Evolutionary conservation across 2,113 vertebrate species (phyloP).

Genomic region (Balaeniceps rex): DNA sequence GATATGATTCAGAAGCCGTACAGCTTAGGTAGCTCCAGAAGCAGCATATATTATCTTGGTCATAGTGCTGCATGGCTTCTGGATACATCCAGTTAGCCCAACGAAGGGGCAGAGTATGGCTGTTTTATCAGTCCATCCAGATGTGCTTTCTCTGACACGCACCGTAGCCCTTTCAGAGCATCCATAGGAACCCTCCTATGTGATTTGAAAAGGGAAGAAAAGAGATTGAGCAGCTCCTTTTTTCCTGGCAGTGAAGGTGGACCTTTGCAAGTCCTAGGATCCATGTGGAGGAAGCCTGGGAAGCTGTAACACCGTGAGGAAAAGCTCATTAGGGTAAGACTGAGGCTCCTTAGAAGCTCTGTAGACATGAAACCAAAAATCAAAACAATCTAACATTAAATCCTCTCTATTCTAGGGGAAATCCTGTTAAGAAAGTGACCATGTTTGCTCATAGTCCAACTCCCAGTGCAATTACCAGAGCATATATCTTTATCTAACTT

Average conservation of each 20-base stretch:
- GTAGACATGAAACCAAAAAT: not conserved
- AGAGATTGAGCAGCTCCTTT: not conserved
- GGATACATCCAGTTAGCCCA: not conserved
- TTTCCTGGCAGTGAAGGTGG: not conserved
- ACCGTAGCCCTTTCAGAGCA: not conserved
- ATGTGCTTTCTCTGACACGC: not conserved
- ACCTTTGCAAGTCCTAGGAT: not conserved
- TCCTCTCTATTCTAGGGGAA: not conserved
- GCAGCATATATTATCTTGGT: not conserved
- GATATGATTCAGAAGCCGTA: not conserved
- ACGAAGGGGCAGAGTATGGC: not conserved
- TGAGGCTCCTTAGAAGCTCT: not conserved
- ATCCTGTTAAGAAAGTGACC: not conserved
- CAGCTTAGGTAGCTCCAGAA: not conserved
- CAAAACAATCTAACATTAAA: not conserved
- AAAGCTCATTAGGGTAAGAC: not conserved
- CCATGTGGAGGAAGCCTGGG: not conserved
- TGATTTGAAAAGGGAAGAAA: not conserved
- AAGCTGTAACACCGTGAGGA: not conserved
- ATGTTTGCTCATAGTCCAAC: not conserved
- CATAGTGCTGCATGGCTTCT: not conserved
- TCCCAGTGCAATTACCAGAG: not conserved
- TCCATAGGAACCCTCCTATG: not conserved
- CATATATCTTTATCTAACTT: not conserved
- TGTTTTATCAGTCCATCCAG: not conserved